phyloP scores from a whole-genome alignment of 1,140 invertebrate species.

The Atta texana region DNA sequence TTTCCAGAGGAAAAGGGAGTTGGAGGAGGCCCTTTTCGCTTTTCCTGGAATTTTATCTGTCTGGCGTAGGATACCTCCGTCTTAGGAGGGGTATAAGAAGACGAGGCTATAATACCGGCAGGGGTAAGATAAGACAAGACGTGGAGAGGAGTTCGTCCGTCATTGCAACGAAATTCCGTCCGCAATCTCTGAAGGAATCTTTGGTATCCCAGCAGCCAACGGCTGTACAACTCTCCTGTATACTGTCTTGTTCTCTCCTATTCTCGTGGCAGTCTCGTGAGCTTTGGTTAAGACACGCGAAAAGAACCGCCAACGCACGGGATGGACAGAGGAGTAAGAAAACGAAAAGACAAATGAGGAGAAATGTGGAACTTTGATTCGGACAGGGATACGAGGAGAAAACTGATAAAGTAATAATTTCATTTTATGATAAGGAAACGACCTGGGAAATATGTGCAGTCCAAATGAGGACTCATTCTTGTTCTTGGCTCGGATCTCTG shows the following conservation, averaged over 20 bases:
- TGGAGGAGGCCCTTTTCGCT: constrained; percentile 77
- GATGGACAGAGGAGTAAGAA: constrained; percentile 51
- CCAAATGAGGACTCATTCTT: constrained; percentile 41
- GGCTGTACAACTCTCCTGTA: constrained; percentile 61
- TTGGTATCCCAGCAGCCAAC: constrained; percentile 81
- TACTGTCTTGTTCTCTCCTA: constrained; percentile 65
- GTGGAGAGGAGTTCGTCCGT: constrained; percentile 80
- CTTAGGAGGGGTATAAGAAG: constrained; percentile 52
- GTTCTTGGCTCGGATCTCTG: background rate
- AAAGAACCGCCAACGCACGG: constrained; percentile 30
- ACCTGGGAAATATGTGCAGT: constrained; percentile 37
- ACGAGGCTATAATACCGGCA: constrained; percentile 70
- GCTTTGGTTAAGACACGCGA: constrained; percentile 68
- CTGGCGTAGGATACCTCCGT: constrained; percentile 76
- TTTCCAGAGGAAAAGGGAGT: constrained; percentile 74
- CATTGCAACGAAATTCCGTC: constrained; percentile 83
- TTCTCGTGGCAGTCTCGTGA: constrained; percentile 60
- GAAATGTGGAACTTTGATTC: constrained; percentile 37
- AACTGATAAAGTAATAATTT: constrained; percentile 77
- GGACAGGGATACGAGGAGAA: constrained; percentile 2
- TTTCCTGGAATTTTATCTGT: constrained; percentile 82
- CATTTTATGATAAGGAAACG: constrained; percentile 72
- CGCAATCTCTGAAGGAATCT: constrained; percentile 85
- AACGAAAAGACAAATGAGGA: constrained; percentile 59
- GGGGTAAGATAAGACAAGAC: constrained; percentile 78